These are phyloP conservation scores for Propsilocerus akamusi DNA, from an alignment of 1,140 invertebrate genomes.

Conservation along the genomic window DNA sequence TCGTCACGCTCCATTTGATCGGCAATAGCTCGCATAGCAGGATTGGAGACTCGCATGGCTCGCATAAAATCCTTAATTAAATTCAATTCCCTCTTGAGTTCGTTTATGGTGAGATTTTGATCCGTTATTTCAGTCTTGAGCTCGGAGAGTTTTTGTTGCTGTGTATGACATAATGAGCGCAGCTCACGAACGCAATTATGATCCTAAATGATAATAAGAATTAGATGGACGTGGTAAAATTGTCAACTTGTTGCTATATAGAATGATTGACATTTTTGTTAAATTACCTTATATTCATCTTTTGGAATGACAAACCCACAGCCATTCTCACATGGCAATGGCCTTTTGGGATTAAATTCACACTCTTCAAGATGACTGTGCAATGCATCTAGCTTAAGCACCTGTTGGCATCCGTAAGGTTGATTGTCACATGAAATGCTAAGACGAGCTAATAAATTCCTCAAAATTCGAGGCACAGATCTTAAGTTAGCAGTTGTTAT, in stretches of 20 bases:
- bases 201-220: no score
- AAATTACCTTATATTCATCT: conserved; percentile 58
- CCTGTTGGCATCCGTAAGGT: conserved; percentile 61
- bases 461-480: conserved; percentile 77
- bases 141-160: conserved; percentile 68
- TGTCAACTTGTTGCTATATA: not conserved
- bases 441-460: conserved; percentile 73
- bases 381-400: conserved; percentile 74
- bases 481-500: conserved; percentile 73
- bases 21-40: conserved; percentile 69
- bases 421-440: conserved; percentile 82
- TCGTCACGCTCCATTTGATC: conserved; percentile 87
- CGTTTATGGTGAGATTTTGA: conserved; percentile 68
- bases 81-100: conserved; percentile 74
- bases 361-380: conserved; percentile 74
- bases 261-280: conserved; percentile 21
- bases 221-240: no score
- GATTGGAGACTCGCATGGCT: conserved; percentile 75
- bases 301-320: conserved; percentile 88
- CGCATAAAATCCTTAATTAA: conserved; percentile 79
- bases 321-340: conserved; percentile 78
- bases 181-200: conserved; percentile 88
- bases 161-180: conserved; percentile 61
- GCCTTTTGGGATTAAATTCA: conserved; percentile 85
- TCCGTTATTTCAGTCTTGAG: conserved; percentile 72